These are phyloP conservation scores for Ursus arctos DNA, from an alignment of 2,113 vertebrate species.

Conservation along the genomic window DNA sequence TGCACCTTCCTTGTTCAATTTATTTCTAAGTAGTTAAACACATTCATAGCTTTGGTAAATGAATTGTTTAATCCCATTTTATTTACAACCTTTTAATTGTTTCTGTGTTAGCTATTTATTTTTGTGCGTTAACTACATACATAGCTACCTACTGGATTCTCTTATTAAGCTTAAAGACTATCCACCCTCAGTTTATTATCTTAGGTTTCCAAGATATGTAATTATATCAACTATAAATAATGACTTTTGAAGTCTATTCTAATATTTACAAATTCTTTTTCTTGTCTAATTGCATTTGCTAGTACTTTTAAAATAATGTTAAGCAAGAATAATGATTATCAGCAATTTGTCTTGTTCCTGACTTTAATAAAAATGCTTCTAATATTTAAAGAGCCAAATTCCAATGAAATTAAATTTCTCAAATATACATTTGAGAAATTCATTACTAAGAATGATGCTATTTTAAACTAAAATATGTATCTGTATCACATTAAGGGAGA, in stretches of 20 bases:
- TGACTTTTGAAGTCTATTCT: neutral
- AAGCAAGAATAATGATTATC: slow-evolving; percentile 2
- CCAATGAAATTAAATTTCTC: neutral
- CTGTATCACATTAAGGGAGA: neutral
- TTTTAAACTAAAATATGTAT: slow-evolving; percentile 28
- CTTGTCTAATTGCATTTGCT: neutral
- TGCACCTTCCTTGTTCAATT: neutral
- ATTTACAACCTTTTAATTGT: neutral
- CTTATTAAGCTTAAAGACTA: neutral
- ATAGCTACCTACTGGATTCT: neutral
- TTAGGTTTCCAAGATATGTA: neutral
- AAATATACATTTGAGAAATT: neutral
- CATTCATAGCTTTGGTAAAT: neutral
- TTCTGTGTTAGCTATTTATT: neutral
- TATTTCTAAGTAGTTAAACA: neutral
- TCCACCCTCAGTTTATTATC: neutral
- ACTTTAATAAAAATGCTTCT: neutral
- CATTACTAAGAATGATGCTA: neutral
- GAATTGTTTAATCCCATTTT: neutral
- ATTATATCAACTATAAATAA: slow-evolving; percentile 19
- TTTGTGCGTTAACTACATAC: neutral
- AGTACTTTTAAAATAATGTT: slow-evolving; percentile 13
- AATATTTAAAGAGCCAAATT: neutral
- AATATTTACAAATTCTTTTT: slow-evolving; percentile 23
- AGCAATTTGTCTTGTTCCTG: neutral